A percentile compares a stretch with the other conserved stretches of the same genome.
Evolutionary conservation across 2,113 vertebrate genomes (phyloP).

Genomic region (Saccopteryx leptura): DNA sequence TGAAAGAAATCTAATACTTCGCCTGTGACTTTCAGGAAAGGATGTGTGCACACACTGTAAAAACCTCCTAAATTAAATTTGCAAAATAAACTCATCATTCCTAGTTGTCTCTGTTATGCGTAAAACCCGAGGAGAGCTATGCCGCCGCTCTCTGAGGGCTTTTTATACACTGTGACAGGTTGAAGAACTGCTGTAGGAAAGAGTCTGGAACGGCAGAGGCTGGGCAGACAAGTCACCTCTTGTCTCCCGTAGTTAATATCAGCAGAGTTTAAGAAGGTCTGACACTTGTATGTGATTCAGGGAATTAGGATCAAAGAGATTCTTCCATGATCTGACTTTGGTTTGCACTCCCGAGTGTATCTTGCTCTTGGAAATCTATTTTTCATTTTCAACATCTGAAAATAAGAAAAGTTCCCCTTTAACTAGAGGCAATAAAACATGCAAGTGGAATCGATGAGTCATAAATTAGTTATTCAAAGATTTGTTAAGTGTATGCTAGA

Average conservation of each 20-base stretch:
- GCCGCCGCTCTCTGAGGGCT: constrained; percentile 56
- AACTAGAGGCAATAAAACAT: constrained; percentile 73
- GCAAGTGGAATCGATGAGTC: constrained; percentile 58
- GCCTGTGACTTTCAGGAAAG: background rate
- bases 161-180: constrained; percentile 74
- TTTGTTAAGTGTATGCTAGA: constrained; percentile 78
- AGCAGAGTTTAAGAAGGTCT: constrained; percentile 76
- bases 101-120: constrained; percentile 73
- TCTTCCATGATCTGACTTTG: constrained; percentile 77
- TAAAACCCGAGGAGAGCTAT: constrained; percentile 42
- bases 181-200: constrained; percentile 72
- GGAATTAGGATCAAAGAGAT: constrained; percentile 85
- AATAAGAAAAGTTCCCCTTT: constrained; percentile 77
- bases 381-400: constrained; percentile 84
- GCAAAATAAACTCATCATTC: constrained; percentile 74
- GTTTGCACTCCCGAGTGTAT: constrained; percentile 79
- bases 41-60: background rate
- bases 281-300: constrained; percentile 78
- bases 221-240: constrained; percentile 73
- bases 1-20: constrained; percentile 71
- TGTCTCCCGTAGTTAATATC: constrained; percentile 86
- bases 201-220: constrained; percentile 62
- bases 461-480: constrained; percentile 84
- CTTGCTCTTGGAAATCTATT: constrained; percentile 85
- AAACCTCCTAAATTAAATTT: constrained; percentile 78